Evolutionary conservation across 1,140 invertebrate species (phyloP).

Genomic region (Drosophila nebulosa): DNA sequence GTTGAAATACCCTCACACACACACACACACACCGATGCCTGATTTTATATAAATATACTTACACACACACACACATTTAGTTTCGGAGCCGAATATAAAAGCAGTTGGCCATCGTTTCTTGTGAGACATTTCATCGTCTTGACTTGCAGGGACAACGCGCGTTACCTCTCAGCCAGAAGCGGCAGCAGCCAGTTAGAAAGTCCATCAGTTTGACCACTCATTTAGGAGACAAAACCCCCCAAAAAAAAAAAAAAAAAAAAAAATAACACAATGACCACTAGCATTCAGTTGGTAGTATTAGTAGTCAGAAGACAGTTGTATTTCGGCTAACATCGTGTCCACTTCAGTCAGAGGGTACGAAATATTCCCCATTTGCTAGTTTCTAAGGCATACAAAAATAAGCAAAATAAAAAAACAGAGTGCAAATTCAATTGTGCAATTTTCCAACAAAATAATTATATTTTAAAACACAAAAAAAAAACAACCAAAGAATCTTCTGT

Average conservation of each 20-base stretch:
- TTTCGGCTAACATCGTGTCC: background rate
- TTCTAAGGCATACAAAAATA: background rate
- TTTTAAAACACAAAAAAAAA: background rate
- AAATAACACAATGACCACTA: background rate
- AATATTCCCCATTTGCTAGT: background rate
- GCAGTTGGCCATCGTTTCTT: constrained; percentile 71
- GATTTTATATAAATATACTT: constrained; percentile 65
- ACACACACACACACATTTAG: constrained; percentile 19
- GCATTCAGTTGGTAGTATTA: constrained; percentile 29
- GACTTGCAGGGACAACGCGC: constrained; percentile 49
- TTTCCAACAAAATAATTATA: background rate
- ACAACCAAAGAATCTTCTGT: background rate
- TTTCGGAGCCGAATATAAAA: constrained; percentile 74
- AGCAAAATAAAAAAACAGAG: background rate
- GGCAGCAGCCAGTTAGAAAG: constrained; percentile 40
- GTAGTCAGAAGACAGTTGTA: background rate
- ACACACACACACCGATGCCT: constrained; percentile 24
- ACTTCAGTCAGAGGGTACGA: background rate
- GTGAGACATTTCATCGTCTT: constrained; percentile 80
- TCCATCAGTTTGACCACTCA: constrained; percentile 27
- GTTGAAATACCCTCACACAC: constrained; percentile 34
- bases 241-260: background rate
- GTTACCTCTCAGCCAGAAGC: constrained; percentile 1
- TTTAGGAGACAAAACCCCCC: constrained; percentile 32
- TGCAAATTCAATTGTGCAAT: background rate